These are phyloP conservation scores for Ceratina calcarata DNA, from an alignment of 1,140 invertebrate species.

Conservation along the genomic window DNA sequence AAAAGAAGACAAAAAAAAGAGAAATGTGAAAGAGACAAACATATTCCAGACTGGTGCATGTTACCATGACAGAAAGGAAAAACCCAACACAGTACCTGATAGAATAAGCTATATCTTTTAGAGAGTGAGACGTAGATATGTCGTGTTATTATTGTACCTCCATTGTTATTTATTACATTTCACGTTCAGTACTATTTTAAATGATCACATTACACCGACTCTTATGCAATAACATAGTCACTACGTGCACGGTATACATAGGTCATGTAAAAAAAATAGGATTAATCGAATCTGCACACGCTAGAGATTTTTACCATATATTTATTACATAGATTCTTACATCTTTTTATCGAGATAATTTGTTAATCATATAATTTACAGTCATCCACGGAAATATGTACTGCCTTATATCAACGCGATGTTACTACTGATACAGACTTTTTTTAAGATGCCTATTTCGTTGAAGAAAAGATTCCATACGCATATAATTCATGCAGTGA, in stretches of 20 bases:
- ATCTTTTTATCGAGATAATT: conserved; percentile 47
- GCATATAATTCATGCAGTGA: neutral
- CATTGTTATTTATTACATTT: conserved; percentile 80
- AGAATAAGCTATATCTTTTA: conserved; percentile 80
- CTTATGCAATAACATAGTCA: conserved; percentile 66
- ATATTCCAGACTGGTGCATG: conserved; percentile 79
- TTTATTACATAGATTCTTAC: conserved; percentile 59
- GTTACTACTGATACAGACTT: conserved; percentile 44
- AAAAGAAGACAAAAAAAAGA: conserved; percentile 48
- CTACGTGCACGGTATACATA: conserved; percentile 61
- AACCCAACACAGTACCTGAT: conserved; percentile 80
- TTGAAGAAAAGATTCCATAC: neutral
- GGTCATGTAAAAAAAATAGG: conserved; percentile 60
- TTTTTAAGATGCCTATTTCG: conserved; percentile 31
- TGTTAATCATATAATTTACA: conserved; percentile 47
- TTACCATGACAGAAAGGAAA: conserved; percentile 80
- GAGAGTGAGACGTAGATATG: conserved; percentile 78
- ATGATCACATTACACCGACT: conserved; percentile 60
- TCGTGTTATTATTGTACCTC: conserved; percentile 79
- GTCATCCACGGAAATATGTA: conserved; percentile 44
- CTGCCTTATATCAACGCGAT: conserved; percentile 37
- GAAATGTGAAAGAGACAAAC: conserved; percentile 51
- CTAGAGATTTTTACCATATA: conserved; percentile 56
- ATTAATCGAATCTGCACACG: conserved; percentile 58
- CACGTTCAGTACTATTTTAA: conserved; percentile 72